Base-by-base conservation (phyloP, 2,888 invertebrate species). In the Ecdyonurus torrentis region DNA sequence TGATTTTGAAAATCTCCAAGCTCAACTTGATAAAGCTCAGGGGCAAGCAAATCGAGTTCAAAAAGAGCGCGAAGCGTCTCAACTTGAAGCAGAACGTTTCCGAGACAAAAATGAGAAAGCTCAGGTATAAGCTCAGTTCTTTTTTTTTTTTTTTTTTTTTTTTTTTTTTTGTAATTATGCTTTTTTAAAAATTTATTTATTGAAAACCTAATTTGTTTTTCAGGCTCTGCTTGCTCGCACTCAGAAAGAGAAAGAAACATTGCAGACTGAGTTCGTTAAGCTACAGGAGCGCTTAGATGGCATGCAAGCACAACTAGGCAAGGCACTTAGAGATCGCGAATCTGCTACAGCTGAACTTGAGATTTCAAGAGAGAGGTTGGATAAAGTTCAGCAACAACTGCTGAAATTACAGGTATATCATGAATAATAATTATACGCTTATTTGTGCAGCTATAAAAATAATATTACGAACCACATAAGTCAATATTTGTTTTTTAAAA, bases 101-200 rank as follows among this genome's bases (percentile, higher is more conserved):
- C 83, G 87, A 69, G 93, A 93, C 72, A 94, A 93, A 77, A 84
- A 86, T 70, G 93, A 94, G 69, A 92, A 93, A 74, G 83, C 87
- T 64, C 91, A 92, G 84, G 91, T 91, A 75, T 74, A 68, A 15
- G 7, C 22, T 20, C n/a, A n/a, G n/a, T n/a, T n/a, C n/a, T n/a
- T n/a, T n/a, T n/a, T n/a, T n/a, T n/a, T n/a, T n/a, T n/a, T n/a
- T n/a, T n/a, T n/a, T n/a, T n/a, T n/a, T n/a, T n/a, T n/a, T n/a
- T n/a, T n/a, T n/a, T n/a, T n/a, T n/a, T n/a, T n/a, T n/a, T n/a
- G n/a, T n/a, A n/a, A n/a, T n/a, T n/a, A n/a, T n/a, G n/a, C n/a
- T n/a, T n/a, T n/a, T n/a, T 10, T 25, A 50, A 19, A 10, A 23
- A 25, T 24, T 24, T 59, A 59, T 23, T 2, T 55, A 23, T 22